A percentile compares a stretch with the other conserved stretches of the same genome.
Evolutionary conservation across 2,113 vertebrate genomes (phyloP).

Genomic region (Symphodus melops): DNA sequence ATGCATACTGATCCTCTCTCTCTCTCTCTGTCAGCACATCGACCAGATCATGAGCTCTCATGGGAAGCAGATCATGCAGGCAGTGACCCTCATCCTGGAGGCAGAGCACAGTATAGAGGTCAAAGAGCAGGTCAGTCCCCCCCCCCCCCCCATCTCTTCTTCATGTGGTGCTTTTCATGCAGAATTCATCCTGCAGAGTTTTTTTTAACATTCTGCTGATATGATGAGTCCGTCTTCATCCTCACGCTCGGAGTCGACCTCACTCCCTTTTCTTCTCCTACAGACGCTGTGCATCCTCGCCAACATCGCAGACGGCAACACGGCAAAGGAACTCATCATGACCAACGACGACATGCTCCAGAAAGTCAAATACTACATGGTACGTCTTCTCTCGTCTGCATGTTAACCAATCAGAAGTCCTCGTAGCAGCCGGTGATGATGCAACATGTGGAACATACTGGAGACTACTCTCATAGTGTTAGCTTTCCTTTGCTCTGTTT

Average conservation of each 20-base stretch:
- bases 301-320: slow-evolving; percentile 97
- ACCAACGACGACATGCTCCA: slow-evolving; percentile 98
- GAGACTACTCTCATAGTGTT: neutral
- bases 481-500: neutral
- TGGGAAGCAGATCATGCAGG: slow-evolving; percentile 99
- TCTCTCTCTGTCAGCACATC: slow-evolving; percentile 88
- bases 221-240: neutral
- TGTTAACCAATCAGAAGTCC: neutral
- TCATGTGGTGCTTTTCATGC: neutral
- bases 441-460: neutral
- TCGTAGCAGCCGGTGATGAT: neutral
- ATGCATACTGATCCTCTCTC: slow-evolving; percentile 14
- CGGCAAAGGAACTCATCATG: slow-evolving; percentile 98
- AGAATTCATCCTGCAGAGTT: slow-evolving; percentile 1
- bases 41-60: slow-evolving; percentile 99
- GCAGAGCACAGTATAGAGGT: slow-evolving; percentile 96
- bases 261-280: slow-evolving; percentile 7
- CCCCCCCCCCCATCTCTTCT: too few species aligned
- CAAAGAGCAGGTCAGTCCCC: slow-evolving; percentile 92
- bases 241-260: too few species aligned
- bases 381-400: slow-evolving; percentile 48
- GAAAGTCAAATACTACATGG: slow-evolving; percentile 99
- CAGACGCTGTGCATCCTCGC: slow-evolving; percentile 97
- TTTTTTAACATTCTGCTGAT: slow-evolving; percentile 1
- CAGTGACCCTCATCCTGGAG: slow-evolving; percentile 98